Percentiles rank a stretch among this genome's conserved stretches.
Evolutionary conservation across 23 tunicate species (phyloP).

Genomic region (Styela clava): DNA sequence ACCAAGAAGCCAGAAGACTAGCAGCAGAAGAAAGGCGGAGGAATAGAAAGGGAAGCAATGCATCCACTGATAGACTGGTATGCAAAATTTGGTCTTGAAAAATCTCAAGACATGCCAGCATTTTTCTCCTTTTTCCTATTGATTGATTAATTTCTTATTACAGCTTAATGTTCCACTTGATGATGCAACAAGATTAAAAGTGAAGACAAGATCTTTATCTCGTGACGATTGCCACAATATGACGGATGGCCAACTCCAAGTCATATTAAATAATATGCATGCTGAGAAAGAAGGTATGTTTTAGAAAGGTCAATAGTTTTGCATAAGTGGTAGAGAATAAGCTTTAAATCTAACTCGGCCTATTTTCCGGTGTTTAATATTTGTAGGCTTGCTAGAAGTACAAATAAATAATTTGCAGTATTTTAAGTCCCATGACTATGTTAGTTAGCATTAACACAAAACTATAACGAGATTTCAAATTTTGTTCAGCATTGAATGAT

Average conservation of each 20-base stretch:
- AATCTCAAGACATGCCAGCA: too few relatives aligned
- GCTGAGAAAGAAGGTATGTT: constrained; percentile 76
- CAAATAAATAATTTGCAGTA: too few relatives aligned
- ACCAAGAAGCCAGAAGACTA: constrained; percentile 51
- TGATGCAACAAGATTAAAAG: constrained; percentile 56
- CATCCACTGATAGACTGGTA: constrained; percentile 19
- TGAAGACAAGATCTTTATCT: constrained; percentile 34
- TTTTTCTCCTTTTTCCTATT: constrained; percentile 3
- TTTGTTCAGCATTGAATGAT: constrained; percentile 41
- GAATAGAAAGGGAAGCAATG: constrained; percentile 22
- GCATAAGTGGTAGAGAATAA: too few relatives aligned
- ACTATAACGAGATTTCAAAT: too few relatives aligned
- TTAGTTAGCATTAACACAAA: too few relatives aligned
- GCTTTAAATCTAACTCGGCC: too few relatives aligned
- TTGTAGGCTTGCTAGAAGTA: too few relatives aligned
- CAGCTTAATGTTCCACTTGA: constrained; percentile 52
- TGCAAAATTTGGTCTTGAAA: background rate
- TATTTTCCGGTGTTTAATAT: too few relatives aligned
- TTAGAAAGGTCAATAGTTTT: too few relatives aligned
- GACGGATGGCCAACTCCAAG: constrained; percentile 71
- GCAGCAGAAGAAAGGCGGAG: constrained; percentile 57
- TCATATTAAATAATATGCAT: constrained; percentile 79
- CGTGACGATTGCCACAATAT: constrained; percentile 38
- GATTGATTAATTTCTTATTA: background rate
- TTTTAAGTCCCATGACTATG: too few relatives aligned